Evolutionary conservation across 2,797 vertebrate genomes (phyloP).

Genomic region (Taeniopygia guttata): DNA sequence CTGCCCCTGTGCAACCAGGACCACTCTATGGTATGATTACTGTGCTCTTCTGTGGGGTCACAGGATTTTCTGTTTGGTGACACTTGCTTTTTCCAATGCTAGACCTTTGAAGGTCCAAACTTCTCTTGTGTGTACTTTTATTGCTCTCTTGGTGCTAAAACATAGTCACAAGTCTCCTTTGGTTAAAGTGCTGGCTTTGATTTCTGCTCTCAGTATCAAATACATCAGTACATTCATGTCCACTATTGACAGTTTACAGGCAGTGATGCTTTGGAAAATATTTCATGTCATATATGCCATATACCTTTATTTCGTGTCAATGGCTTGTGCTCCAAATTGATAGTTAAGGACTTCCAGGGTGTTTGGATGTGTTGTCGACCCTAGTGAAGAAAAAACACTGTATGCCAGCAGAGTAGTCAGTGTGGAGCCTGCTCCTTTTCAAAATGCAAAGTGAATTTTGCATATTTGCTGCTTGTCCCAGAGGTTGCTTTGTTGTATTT

Average conservation of each 20-base stretch:
- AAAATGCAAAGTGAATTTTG: background rate
- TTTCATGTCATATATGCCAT: accelerated
- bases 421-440: background rate
- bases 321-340: background rate
- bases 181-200: background rate
- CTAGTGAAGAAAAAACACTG: background rate
- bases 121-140: background rate
- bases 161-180: background rate
- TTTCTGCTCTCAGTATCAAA: background rate
- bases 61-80: background rate
- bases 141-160: background rate
- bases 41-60: background rate
- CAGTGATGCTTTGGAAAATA: background rate
- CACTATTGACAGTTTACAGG: background rate
- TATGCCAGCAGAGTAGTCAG: background rate
- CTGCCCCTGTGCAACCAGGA: background rate
- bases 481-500: background rate
- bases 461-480: background rate
- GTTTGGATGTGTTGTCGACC: background rate
- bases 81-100: background rate
- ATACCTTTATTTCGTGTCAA: background rate
- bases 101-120: background rate
- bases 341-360: background rate
- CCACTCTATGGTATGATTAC: background rate
- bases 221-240: background rate